phyloP scores from a whole-genome alignment of 2,888 invertebrate species.

The Ophioninae sp. region DNA sequence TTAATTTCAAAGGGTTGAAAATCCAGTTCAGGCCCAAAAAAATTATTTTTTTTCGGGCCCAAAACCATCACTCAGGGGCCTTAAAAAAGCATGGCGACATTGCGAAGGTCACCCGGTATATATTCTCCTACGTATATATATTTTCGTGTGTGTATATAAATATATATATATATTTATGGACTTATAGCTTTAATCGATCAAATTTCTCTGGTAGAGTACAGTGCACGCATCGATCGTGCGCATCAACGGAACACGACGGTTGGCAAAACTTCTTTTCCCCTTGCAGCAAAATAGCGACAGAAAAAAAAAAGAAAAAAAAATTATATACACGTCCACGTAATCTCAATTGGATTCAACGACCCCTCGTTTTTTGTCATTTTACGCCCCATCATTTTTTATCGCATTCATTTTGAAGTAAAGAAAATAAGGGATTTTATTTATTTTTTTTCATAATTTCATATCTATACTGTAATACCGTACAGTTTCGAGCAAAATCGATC shows the following conservation, averaged over 20 bases:
- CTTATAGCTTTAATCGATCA: neutral
- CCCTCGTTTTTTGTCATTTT: neutral
- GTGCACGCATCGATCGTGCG: conserved; percentile 4
- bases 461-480: no score
- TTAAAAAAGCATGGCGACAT: no score
- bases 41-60: no score
- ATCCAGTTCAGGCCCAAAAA: no score
- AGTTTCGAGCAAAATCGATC: no score
- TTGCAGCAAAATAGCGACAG: neutral
- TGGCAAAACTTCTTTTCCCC: neutral
- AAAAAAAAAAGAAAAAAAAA: no score
- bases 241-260: no score
- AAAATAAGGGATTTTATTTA: neutral
- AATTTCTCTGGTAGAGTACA: conserved; percentile 30
- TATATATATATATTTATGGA: neutral
- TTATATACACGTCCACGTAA: neutral
- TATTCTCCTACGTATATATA: neutral
- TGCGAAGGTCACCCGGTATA: no score
- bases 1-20: no score
- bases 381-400: neutral
- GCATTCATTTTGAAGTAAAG: no score
- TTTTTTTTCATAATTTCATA: no score
- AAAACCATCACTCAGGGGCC: no score
- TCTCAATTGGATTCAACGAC: neutral
- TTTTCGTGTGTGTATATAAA: neutral